Evolutionary conservation across 2,113 vertebrate genomes (phyloP), one percentile per base, ranked within the genome.

Genomic region (Melanocharis versteri): DNA sequence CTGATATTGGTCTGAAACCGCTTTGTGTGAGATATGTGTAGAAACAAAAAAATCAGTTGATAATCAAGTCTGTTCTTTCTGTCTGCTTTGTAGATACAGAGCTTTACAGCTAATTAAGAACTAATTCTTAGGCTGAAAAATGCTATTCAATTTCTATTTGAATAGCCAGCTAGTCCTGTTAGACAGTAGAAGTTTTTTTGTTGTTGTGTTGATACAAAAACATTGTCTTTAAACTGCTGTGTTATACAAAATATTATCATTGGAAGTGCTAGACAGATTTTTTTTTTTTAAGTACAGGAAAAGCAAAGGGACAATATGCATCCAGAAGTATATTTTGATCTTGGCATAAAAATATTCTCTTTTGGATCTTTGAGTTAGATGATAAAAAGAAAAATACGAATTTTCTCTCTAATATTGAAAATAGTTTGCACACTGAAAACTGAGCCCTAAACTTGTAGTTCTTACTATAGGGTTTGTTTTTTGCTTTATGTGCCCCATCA

Each of bases 161-260:
- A 42, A 47, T 47, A 48, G 18, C 11, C 45, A 44, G 6, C 28
- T 81, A 40, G 48, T 69, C 22, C 13, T 71, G 1, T 53, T 89
- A 37, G 31, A 39, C 19, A 57, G 1, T 3, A 39, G 51, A 42
- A 6, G 1, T 0, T 0, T 15, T 14, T 39, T 47, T 42, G 22
- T 35, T 56, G 40, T 48, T 56, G 10, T 71, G 8, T 57, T 76
- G 14, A 39, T 53, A n/a, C 20, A 83, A 58, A 54, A 77, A 51
- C 20, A 5, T 91, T 84, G 87, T 65, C 35, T 65, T 83, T 58
- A 60, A 78, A 65, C 11, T 85, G 27, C 50, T 69, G 13, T 54
- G 31, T 85, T 48, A 22, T 3, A 33, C 11, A 45, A 51, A 58
- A 66, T 73, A n/a, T 24, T 77, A 21, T 66, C 2, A 13, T 47